These are phyloP conservation scores for Haliclystus octoradiatus DNA, from an alignment of 30 jellyfish, hydroid and myxozoan genomes.

Conservation along the genomic window DNA sequence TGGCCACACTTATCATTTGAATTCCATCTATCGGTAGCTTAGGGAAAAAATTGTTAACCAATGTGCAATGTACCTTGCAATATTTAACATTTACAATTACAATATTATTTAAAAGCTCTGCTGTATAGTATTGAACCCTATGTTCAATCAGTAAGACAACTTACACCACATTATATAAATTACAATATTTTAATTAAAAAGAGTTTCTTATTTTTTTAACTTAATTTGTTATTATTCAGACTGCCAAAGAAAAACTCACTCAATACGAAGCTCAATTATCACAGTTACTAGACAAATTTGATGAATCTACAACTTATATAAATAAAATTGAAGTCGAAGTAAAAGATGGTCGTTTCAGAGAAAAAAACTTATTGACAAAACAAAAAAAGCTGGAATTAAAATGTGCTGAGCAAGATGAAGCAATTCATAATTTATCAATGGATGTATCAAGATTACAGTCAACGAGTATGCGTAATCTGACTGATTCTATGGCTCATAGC, in stretches of 20 bases:
- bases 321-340: conserved; percentile 45
- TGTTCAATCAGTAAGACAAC: too few relatives aligned
- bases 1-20: too few relatives aligned
- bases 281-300: conserved; percentile 64
- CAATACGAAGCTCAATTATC: conserved; percentile 76
- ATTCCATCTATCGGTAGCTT: too few relatives aligned
- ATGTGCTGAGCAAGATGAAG: conserved; percentile 58
- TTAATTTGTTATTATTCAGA: conserved; percentile 23
- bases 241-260: conserved; percentile 56
- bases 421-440: conserved; percentile 47
- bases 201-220: too few relatives aligned
- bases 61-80: too few relatives aligned
- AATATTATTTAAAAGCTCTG: background rate
- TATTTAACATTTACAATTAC: too few relatives aligned
- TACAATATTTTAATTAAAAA: too few relatives aligned
- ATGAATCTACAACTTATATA: conserved; percentile 35
- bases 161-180: too few relatives aligned
- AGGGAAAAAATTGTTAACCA: too few relatives aligned
- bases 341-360: conserved; percentile 65
- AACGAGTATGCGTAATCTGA: conserved; percentile 57
- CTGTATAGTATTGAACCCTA: background rate
- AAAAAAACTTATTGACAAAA: conserved; percentile 40
- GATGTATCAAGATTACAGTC: conserved; percentile 56
- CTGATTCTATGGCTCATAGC: conserved; percentile 45
- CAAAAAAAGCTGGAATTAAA: conserved; percentile 61